phyloP scores from a whole-genome alignment of 2,113 vertebrate genomes.

The Mesoclemmys tuberculata region DNA sequence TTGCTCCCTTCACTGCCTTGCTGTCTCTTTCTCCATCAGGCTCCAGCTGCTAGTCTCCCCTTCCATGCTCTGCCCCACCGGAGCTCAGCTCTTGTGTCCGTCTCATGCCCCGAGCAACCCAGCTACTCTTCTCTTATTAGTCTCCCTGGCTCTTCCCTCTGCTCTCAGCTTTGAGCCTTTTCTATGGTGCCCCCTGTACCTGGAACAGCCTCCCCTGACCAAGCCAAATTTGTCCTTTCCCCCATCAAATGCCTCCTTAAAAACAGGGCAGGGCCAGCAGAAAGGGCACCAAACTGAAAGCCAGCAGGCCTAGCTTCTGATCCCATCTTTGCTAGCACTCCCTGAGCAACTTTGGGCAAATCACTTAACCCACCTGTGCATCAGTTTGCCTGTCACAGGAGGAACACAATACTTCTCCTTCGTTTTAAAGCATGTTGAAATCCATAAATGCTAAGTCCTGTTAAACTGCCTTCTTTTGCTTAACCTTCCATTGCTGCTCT shows the following conservation, averaged over 20 bases:
- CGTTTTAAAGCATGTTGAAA: not conserved
- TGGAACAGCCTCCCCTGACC: not conserved
- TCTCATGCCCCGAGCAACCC: not conserved
- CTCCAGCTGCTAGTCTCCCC: not conserved
- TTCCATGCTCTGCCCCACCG: not conserved
- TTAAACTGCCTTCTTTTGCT: not conserved
- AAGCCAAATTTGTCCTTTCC: not conserved
- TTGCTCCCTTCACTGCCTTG: not conserved
- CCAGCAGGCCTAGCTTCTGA: not conserved
- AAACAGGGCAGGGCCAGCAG: not conserved
- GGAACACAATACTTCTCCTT: fast-evolving
- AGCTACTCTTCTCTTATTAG: not conserved
- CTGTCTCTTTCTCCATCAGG: not conserved
- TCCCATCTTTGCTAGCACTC: not conserved
- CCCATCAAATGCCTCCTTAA: not conserved
- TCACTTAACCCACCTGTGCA: not conserved
- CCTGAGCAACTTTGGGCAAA: not conserved
- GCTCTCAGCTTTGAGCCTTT: not conserved
- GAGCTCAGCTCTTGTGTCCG: not conserved
- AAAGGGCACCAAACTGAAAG: not conserved
- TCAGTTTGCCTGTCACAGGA: not conserved
- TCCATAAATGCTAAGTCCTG: not conserved
- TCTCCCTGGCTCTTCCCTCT: not conserved
- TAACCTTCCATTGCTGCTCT: not conserved
- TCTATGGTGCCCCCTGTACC: not conserved